Conservation (phyloP, 2,888 invertebrate species). For the Adineta ricciae region DNA sequence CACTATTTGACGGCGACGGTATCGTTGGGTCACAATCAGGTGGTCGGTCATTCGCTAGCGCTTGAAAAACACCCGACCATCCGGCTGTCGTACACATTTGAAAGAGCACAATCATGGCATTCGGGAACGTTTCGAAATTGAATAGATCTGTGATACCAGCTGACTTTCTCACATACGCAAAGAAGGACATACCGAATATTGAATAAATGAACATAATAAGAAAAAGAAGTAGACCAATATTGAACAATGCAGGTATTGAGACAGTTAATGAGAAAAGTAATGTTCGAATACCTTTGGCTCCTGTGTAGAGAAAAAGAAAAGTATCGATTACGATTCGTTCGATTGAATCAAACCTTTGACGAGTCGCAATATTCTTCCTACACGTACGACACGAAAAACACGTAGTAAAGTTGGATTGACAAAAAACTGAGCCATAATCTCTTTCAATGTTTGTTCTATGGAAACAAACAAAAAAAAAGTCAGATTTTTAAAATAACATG, state of each 20-base stretch:
- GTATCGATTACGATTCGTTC: too few species aligned
- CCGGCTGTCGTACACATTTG: slow-evolving; percentile 78
- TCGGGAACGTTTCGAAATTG: slow-evolving; percentile 95
- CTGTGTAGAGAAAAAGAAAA: too few species aligned
- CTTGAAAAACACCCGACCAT: slow-evolving; percentile 36
- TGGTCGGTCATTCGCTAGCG: slow-evolving; percentile 33
- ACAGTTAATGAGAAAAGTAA: slow-evolving; percentile 91
- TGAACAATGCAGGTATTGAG: slow-evolving; percentile 95
- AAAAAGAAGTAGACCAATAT: slow-evolving; percentile 91
- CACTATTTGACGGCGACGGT: slow-evolving; percentile 35
- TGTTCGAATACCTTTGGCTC: slow-evolving; percentile 93
- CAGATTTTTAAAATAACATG: too few species aligned
- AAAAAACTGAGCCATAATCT: too few species aligned
- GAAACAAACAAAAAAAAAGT: too few species aligned
- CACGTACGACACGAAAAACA: slow-evolving; percentile 94
- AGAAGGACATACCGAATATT: slow-evolving; percentile 98
- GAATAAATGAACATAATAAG: slow-evolving; percentile 99
- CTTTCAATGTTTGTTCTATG: too few species aligned
- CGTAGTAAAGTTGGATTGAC: slow-evolving; percentile 88
- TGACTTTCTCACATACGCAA: slow-evolving; percentile 90
- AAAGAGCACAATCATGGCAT: slow-evolving; percentile 94
- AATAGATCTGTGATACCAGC: slow-evolving; percentile 89
- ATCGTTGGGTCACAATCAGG: slow-evolving; percentile 59
- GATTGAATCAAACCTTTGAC: slow-evolving; percentile 62
- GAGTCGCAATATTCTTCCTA: slow-evolving; percentile 86